These are phyloP conservation scores for Deroplatys truncata DNA, from an alignment of 2,888 invertebrate genomes.

Conservation along the genomic window DNA sequence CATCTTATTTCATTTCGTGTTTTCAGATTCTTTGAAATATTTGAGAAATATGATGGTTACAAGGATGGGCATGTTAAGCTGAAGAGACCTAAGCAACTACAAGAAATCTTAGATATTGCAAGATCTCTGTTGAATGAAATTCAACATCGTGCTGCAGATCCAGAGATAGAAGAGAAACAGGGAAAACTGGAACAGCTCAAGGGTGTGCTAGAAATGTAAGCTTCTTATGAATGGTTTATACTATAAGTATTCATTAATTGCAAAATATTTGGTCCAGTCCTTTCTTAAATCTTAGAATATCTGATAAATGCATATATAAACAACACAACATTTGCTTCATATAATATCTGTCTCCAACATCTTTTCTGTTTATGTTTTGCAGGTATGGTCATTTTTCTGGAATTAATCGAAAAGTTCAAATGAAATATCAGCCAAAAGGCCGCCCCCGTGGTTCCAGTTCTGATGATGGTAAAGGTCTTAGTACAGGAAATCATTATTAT, in stretches of 20 bases:
- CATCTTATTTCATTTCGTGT: too few species aligned
- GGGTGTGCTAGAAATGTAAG: slow-evolving; percentile 98
- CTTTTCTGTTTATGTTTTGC: slow-evolving; percentile 10
- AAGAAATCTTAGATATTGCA: slow-evolving; percentile 96
- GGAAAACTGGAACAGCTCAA: slow-evolving; percentile 96
- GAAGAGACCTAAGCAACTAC: slow-evolving; percentile 94
- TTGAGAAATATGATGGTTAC: slow-evolving; percentile 94
- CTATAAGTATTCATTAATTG: background rate
- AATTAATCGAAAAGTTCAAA: slow-evolving; percentile 98
- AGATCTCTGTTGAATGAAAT: slow-evolving; percentile 85
- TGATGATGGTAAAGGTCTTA: slow-evolving; percentile 77
- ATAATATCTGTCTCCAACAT: too few species aligned
- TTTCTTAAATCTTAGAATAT: too few species aligned
- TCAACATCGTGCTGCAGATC: slow-evolving; percentile 80
- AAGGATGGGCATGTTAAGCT: slow-evolving; percentile 95
- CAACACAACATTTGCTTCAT: too few species aligned
- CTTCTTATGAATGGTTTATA: slow-evolving; percentile 26
- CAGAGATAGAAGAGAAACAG: slow-evolving; percentile 94
- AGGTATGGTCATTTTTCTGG: slow-evolving; percentile 99
- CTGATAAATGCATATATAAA: too few species aligned
- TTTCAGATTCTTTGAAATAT: slow-evolving; percentile 92
- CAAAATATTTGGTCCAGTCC: background rate
- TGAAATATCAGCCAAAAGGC: slow-evolving; percentile 97
- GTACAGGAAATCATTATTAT: slow-evolving; percentile 32
- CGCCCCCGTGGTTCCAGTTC: slow-evolving; percentile 87